phyloP scores from a whole-genome alignment of 2,797 vertebrate genomes.

The Sebastes jordani region DNA sequence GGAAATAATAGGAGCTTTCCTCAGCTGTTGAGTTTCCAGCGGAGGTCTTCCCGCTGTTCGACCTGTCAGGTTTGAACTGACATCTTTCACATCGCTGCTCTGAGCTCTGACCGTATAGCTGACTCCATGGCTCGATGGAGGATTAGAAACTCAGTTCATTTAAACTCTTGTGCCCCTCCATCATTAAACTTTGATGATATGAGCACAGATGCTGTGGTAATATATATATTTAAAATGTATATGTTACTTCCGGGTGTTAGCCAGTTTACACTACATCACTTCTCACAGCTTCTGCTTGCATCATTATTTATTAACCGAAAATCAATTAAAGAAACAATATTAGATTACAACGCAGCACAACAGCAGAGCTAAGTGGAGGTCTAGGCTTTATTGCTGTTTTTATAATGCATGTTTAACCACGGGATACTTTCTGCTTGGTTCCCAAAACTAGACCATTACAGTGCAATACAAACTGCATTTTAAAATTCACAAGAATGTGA shows the following conservation, averaged over 20 bases:
- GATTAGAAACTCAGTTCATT: slow-evolving; percentile 3
- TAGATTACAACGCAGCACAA: slow-evolving; percentile 1
- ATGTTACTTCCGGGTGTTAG: slow-evolving; percentile 12
- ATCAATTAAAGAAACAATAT: neutral
- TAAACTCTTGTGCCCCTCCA: neutral
- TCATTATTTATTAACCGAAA: slow-evolving; percentile 40
- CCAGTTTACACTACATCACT: neutral
- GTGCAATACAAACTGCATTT: neutral
- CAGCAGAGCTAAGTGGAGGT: neutral
- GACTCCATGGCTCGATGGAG: neutral
- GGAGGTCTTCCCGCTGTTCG: slow-evolving; percentile 13
- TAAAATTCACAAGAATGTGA: neutral
- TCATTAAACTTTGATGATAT: slow-evolving; percentile 23
- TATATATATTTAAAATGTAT: slow-evolving; percentile 19
- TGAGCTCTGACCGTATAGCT: neutral
- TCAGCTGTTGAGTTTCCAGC: slow-evolving; percentile 14
- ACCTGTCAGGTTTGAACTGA: slow-evolving; percentile 32
- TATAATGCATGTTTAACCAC: slow-evolving; percentile 4
- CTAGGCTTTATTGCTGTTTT: neutral
- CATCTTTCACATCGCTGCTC: slow-evolving; percentile 2
- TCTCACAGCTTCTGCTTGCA: slow-evolving; percentile 8
- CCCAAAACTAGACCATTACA: neutral
- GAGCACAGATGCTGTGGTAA: slow-evolving; percentile 4
- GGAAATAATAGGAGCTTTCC: neutral
- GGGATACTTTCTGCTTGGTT: neutral